Evolutionary conservation across 2,797 vertebrate species (phyloP).

Genomic region (Ambastaia sidthimunki): DNA sequence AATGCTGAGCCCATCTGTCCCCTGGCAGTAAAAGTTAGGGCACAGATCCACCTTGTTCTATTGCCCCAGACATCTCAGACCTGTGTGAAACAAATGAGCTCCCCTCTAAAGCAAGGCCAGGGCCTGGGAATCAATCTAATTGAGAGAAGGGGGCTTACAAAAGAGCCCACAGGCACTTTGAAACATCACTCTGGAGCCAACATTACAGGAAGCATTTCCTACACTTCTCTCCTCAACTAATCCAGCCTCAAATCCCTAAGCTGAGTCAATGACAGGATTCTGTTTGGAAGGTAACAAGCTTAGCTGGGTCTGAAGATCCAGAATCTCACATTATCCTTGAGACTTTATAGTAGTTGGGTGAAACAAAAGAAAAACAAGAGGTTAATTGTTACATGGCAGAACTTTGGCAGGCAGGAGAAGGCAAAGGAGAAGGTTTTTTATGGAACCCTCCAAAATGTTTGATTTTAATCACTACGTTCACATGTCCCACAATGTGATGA

Average conservation of each 20-base stretch:
- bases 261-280: slow-evolving; percentile 71
- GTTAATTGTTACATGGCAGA: slow-evolving; percentile 52
- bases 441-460: too few relatives aligned
- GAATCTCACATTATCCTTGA: slow-evolving; percentile 72
- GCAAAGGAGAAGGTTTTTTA: too few relatives aligned
- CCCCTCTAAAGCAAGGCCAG: slow-evolving; percentile 66
- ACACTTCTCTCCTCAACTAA: slow-evolving; percentile 57
- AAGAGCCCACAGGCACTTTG: slow-evolving; percentile 65
- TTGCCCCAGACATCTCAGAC: slow-evolving; percentile 51
- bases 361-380: slow-evolving; percentile 50
- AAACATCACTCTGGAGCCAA: slow-evolving; percentile 66
- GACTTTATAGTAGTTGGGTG: slow-evolving; percentile 61
- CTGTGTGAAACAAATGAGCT: slow-evolving; percentile 53
- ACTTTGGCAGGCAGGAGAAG: too few relatives aligned
- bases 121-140: slow-evolving; percentile 72
- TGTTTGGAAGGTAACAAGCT: slow-evolving; percentile 74
- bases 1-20: slow-evolving; percentile 23
- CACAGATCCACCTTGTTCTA: slow-evolving; percentile 37
- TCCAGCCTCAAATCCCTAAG: slow-evolving; percentile 70
- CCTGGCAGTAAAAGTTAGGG: slow-evolving; percentile 40
- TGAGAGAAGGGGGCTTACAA: slow-evolving; percentile 69
- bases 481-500: too few relatives aligned
- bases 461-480: too few relatives aligned
- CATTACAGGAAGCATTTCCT: slow-evolving; percentile 70
- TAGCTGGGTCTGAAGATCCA: slow-evolving; percentile 56